Conservation (phyloP, 2,113 vertebrate genomes). For the Colinus virginianus region DNA sequence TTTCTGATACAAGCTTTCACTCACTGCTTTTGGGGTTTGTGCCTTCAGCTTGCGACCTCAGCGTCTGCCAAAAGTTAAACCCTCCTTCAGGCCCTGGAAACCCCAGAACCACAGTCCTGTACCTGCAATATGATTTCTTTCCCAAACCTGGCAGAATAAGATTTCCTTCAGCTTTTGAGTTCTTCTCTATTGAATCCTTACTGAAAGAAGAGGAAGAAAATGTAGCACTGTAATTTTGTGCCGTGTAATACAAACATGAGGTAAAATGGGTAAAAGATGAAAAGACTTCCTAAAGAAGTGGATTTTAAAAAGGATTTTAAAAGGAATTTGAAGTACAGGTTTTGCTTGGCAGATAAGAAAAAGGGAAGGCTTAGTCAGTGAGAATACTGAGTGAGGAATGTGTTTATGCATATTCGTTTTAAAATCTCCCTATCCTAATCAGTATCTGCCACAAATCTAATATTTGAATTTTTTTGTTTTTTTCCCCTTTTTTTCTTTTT, state of each 20-base stretch:
- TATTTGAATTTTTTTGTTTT: neutral
- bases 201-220: neutral
- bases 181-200: neutral
- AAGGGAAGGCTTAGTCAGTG: slow-evolving; percentile 15
- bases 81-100: neutral
- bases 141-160: neutral
- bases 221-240: neutral
- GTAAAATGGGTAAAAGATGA: slow-evolving; percentile 38
- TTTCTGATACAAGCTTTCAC: neutral
- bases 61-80: neutral
- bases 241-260: neutral
- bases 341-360: slow-evolving; percentile 29
- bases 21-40: neutral
- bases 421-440: slow-evolving; percentile 4
- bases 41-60: neutral
- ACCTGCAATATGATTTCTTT: neutral
- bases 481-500: neutral
- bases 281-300: slow-evolving; percentile 30
- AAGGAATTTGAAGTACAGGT: slow-evolving; percentile 31
- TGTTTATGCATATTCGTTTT: neutral
- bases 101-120: neutral
- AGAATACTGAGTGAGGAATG: neutral
- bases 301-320: neutral
- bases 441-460: neutral
- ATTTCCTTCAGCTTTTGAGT: neutral